phyloP scores from a whole-genome alignment of 1,140 invertebrate species.

The Brachystomella parvula region DNA sequence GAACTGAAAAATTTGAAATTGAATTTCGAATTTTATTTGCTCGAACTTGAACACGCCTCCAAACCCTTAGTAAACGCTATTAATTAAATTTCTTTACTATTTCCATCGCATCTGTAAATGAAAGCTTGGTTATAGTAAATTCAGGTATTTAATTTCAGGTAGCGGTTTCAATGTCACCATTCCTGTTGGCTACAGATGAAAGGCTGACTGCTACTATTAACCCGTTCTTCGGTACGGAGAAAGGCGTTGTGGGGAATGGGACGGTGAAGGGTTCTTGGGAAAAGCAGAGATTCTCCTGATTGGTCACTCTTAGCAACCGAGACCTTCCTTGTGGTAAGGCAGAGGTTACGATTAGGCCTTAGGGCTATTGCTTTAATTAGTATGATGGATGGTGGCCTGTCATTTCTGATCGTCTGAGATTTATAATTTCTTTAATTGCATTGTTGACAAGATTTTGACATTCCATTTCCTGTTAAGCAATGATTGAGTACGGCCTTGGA shows the following conservation, averaged over 20 bases:
- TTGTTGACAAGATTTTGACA: not conserved
- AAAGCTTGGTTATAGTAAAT: too few relatives aligned
- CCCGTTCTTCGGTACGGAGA: slow-evolving; percentile 42
- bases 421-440: not conserved
- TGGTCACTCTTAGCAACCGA: not conserved
- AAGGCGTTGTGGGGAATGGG: slow-evolving; percentile 42
- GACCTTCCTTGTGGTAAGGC: not conserved
- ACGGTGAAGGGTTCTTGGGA: slow-evolving; percentile 40
- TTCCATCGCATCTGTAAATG: too few relatives aligned
- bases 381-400: too few relatives aligned
- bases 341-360: too few relatives aligned
- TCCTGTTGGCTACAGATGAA: slow-evolving; percentile 42
- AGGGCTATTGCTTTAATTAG: too few relatives aligned
- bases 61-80: too few relatives aligned
- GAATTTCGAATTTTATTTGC: too few relatives aligned
- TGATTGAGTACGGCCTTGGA: not conserved
- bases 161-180: slow-evolving; percentile 41
- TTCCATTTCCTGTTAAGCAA: not conserved
- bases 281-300: slow-evolving; percentile 4
- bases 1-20: too few relatives aligned
- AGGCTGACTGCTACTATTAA: slow-evolving; percentile 40
- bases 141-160: slow-evolving; percentile 26
- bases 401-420: too few relatives aligned
- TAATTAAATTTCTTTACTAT: too few relatives aligned
- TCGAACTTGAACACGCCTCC: too few relatives aligned